phyloP scores from a whole-genome alignment of 2,113 vertebrate genomes.

The Rhea pennata region DNA sequence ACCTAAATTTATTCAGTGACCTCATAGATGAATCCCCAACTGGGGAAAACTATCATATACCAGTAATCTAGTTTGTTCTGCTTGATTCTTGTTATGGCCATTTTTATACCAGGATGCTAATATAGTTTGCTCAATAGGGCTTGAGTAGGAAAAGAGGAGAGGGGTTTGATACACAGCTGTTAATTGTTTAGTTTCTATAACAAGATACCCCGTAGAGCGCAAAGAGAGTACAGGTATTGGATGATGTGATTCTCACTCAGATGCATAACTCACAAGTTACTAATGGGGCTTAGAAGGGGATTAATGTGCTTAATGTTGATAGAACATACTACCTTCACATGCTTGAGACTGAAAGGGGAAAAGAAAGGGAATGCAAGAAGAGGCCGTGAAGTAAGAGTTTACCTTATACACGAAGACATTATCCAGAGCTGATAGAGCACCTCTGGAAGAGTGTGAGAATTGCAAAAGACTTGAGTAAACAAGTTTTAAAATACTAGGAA shows the following conservation, averaged over 20 bases:
- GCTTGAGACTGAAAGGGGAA: neutral
- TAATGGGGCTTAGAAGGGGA: neutral
- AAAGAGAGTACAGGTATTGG: neutral
- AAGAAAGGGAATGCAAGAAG: neutral
- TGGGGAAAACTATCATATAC: neutral
- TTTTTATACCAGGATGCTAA: neutral
- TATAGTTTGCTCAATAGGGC: neutral
- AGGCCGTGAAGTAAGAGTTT: neutral
- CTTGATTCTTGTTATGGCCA: neutral
- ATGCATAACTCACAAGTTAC: neutral
- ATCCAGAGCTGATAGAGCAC: neutral
- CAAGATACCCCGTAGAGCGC: neutral
- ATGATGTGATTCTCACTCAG: neutral
- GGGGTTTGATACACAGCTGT: neutral
- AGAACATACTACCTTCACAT: neutral
- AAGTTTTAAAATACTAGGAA: neutral
- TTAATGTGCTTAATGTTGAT: neutral
- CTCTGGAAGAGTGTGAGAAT: neutral
- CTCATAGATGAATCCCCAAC: neutral
- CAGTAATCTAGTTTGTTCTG: neutral
- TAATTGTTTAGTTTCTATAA: neutral
- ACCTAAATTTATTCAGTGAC: neutral
- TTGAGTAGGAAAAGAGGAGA: neutral
- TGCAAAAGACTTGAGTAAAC: neutral
- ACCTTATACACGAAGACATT: accelerated